These are phyloP conservation scores for Melikaiella ostensackeni DNA, from an alignment of 2,888 invertebrate species.

Conservation along the genomic window DNA sequence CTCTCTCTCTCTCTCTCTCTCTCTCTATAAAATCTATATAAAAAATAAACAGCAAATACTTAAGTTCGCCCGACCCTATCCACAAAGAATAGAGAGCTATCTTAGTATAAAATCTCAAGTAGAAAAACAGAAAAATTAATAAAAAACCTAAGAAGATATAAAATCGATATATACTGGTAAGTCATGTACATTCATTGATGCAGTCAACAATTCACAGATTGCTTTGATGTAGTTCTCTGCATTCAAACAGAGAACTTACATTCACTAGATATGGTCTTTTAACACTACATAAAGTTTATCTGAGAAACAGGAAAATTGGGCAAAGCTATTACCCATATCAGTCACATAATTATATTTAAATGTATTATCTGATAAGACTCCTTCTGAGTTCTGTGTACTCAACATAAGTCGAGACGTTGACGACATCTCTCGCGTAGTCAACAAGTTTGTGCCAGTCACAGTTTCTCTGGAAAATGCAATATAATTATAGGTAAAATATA, in stretches of 20 bases:
- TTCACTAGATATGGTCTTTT: too few relatives aligned
- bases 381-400: neutral
- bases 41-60: neutral
- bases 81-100: neutral
- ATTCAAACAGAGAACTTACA: too few relatives aligned
- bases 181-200: too few relatives aligned
- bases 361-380: neutral
- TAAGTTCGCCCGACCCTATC: neutral
- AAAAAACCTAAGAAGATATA: too few relatives aligned
- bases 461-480: neutral
- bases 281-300: neutral
- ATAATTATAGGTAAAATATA: neutral
- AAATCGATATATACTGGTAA: too few relatives aligned
- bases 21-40: neutral
- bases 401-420: neutral
- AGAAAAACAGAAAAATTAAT: neutral
- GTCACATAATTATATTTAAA: neutral
- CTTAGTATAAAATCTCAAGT: neutral
- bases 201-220: too few relatives aligned
- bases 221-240: too few relatives aligned
- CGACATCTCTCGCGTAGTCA: neutral
- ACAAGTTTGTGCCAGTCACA: slow-evolving; percentile 2
- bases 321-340: neutral
- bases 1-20: neutral
- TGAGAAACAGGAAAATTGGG: neutral